phyloP scores from a whole-genome alignment of 2,113 vertebrate genomes.

The Ancistrus triradiatus region DNA sequence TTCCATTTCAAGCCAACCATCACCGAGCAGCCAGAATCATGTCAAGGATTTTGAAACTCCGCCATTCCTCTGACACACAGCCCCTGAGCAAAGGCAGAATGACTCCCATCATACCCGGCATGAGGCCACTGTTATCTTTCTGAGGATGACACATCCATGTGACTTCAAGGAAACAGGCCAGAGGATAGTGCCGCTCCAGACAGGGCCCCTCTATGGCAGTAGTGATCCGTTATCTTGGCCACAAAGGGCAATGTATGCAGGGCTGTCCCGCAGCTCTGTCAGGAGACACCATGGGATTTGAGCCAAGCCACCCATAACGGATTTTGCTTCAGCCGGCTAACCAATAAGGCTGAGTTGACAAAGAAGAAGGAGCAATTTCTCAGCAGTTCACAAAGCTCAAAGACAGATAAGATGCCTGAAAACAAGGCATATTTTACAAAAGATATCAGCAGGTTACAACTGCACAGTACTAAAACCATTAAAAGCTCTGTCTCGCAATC shows the following conservation, averaged over 20 bases:
- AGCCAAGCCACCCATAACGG: conserved; percentile 28
- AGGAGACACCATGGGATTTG: conserved; percentile 49
- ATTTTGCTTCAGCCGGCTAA: no score
- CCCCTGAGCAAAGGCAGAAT: conserved; percentile 56
- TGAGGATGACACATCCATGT: conserved; percentile 56
- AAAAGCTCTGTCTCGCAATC: no score
- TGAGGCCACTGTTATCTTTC: conserved; percentile 58
- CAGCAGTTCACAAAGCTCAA: background rate
- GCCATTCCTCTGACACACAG: conserved; percentile 41
- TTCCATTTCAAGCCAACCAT: background rate
- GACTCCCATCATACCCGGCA: conserved; percentile 49
- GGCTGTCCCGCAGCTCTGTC: conserved; percentile 36
- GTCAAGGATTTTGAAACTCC: conserved; percentile 13
- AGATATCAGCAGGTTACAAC: no score
- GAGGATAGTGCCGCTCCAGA: conserved; percentile 55
- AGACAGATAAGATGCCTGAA: background rate
- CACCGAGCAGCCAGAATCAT: background rate
- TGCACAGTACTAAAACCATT: no score
- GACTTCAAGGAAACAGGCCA: conserved; percentile 52
- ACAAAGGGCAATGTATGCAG: conserved; percentile 56
- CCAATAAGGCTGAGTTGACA: conserved; percentile 4
- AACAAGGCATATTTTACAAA: no score
- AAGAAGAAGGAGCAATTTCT: conserved; percentile 3
- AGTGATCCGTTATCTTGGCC: conserved; percentile 62
- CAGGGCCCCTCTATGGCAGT: conserved; percentile 55